Conservation (phyloP, 1,140 invertebrate genomes). For the Charaxes varanes region DNA sequence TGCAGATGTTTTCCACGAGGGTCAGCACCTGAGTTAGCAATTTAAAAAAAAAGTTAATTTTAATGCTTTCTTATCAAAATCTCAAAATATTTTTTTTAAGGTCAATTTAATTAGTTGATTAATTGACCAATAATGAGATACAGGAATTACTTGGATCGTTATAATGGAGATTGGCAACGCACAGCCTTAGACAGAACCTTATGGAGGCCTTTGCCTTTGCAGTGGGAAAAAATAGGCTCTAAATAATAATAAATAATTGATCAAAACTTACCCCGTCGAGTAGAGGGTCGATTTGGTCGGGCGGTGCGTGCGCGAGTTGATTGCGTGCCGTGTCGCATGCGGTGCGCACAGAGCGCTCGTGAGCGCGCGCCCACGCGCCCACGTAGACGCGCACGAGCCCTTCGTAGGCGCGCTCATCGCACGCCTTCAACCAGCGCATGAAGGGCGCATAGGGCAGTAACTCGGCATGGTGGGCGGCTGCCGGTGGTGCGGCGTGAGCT, state of each 20-base stretch:
- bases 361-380: conserved; percentile 42
- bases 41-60: too few species aligned
- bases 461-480: conserved; percentile 87
- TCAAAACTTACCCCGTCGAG: conserved; percentile 33
- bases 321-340: conserved; percentile 35
- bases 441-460: conserved; percentile 89
- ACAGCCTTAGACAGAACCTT: too few species aligned
- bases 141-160: too few species aligned
- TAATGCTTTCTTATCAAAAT: too few species aligned
- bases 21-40: conserved; percentile 13
- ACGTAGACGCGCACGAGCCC: conserved; percentile 77
- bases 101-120: too few species aligned
- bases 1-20: conserved; percentile 87
- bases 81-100: too few species aligned
- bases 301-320: conserved; percentile 20
- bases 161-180: too few species aligned
- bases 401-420: conserved; percentile 88
- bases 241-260: too few species aligned
- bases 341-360: conserved; percentile 46
- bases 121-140: too few species aligned
- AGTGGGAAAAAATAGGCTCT: too few species aligned
- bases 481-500: conserved; percentile 76
- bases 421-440: conserved; percentile 92
- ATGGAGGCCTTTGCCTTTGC: too few species aligned
- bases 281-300: conserved; percentile 28